A percentile compares a stretch with the other conserved stretches of the same genome.
phyloP scores from a whole-genome alignment of 2,113 vertebrate genomes.

The Canis aureus region DNA sequence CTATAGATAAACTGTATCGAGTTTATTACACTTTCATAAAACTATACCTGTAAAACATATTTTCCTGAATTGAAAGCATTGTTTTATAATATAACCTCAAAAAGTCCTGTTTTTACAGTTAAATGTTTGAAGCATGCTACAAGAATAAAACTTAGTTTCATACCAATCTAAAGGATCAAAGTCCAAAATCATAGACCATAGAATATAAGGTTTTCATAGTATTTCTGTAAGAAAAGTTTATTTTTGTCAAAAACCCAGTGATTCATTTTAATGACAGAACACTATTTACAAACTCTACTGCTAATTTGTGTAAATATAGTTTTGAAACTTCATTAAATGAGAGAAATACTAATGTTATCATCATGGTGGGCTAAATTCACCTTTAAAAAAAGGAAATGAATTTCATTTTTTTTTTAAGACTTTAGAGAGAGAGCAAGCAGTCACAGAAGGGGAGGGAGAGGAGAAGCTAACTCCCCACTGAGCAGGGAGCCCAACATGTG shows the following conservation, averaged over 20 bases:
- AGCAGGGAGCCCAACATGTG: neutral
- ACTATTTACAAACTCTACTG: neutral
- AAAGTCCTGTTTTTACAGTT: neutral
- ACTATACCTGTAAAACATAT: neutral
- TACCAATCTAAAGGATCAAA: neutral
- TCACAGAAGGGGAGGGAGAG: neutral
- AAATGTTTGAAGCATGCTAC: neutral
- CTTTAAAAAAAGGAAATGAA: slow-evolving; percentile 24
- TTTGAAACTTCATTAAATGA: slow-evolving; percentile 5
- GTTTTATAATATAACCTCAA: neutral
- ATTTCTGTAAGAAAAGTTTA: slow-evolving; percentile 30
- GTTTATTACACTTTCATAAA: neutral
- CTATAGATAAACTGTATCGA: neutral
- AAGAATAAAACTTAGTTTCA: slow-evolving; percentile 13
- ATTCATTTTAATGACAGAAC: neutral
- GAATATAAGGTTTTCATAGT: neutral
- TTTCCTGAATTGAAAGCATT: neutral
- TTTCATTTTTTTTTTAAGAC: neutral
- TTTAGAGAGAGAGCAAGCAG: neutral
- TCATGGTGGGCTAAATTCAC: neutral
- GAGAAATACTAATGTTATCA: neutral
- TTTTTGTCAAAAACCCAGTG: neutral
- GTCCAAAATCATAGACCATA: neutral
- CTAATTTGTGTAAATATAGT: slow-evolving; percentile 34
- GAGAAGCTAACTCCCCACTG: neutral